Evolutionary conservation across 2,888 invertebrate species (phyloP).

Genomic region (Myathropa florea): DNA sequence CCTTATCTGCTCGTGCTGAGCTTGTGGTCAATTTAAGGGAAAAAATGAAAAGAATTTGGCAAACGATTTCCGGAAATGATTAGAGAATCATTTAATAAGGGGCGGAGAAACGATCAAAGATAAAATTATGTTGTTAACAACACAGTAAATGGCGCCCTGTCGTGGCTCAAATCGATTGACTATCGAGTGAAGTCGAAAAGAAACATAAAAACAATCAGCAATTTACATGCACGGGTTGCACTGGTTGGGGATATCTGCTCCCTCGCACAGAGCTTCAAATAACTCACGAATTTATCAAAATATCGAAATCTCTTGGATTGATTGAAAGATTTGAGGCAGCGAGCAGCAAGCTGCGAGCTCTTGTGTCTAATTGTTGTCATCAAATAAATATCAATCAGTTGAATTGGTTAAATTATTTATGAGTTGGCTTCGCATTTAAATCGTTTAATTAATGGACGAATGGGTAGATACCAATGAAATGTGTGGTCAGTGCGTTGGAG

Average conservation of each 20-base stretch:
- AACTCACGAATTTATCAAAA: background rate
- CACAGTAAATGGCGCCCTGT: background rate
- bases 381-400: slow-evolving; percentile 1
- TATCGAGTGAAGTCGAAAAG: background rate
- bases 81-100: background rate
- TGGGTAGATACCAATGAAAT: background rate
- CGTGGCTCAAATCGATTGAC: background rate
- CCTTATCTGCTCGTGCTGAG: background rate
- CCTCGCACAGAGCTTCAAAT: background rate
- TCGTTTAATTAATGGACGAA: background rate
- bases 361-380: background rate
- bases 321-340: background rate
- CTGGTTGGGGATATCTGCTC: background rate
- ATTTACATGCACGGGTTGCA: background rate
- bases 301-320: background rate
- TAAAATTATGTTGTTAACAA: background rate
- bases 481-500: background rate
- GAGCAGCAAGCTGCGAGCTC: background rate
- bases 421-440: background rate
- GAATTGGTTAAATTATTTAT: slow-evolving; percentile 17
- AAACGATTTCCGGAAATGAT: background rate
- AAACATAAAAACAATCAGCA: background rate
- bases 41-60: background rate
- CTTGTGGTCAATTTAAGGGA: background rate
- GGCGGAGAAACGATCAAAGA: background rate